These are phyloP conservation scores for Erebia epiphron DNA, from an alignment of 2,888 invertebrate genomes.

Conservation along the genomic window DNA sequence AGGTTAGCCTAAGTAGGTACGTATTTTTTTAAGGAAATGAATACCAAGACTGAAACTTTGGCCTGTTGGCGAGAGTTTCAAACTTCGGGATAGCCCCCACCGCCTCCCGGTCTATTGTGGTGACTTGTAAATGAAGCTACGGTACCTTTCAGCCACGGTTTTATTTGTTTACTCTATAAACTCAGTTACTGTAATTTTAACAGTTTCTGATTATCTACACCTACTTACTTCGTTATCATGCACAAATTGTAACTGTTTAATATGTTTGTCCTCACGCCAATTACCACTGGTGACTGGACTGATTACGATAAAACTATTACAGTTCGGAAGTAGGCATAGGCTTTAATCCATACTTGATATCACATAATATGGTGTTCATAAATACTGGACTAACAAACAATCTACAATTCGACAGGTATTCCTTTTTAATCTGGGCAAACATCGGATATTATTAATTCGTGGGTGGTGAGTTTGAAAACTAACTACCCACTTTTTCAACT, in stretches of 20 bases:
- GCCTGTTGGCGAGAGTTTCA: conserved; percentile 9
- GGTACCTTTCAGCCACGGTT: not conserved
- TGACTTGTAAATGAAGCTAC: not conserved
- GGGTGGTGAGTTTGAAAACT: no score
- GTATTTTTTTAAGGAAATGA: not conserved
- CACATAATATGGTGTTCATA: no score
- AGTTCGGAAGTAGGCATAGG: not conserved
- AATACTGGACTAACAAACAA: no score
- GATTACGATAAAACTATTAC: not conserved
- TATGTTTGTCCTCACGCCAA: not conserved
- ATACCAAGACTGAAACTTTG: conserved; percentile 4
- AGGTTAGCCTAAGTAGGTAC: not conserved
- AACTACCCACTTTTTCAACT: no score
- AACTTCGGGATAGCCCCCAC: conserved; percentile 7
- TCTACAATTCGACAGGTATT: no score
- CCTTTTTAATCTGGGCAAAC: no score
- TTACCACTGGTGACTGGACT: not conserved
- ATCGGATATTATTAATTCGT: no score
- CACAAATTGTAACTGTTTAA: not conserved
- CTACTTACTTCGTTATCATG: not conserved
- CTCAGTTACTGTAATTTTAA: not conserved
- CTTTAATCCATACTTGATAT: no score
- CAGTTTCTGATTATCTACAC: not conserved
- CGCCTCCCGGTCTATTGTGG: not conserved
- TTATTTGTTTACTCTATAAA: not conserved